phyloP scores from a whole-genome alignment of 2,113 vertebrate species.

The Miniopterus natalensis region DNA sequence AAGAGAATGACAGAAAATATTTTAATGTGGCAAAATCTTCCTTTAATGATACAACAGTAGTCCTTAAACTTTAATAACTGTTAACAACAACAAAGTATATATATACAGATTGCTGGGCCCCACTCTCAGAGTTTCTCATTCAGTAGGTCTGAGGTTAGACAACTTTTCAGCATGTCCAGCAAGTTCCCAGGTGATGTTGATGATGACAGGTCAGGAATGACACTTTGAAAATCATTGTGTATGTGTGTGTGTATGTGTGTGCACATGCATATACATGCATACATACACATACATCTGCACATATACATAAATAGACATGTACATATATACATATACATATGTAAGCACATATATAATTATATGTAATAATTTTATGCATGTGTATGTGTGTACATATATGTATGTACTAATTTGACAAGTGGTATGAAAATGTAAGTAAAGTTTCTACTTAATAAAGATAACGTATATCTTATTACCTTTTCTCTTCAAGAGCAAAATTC shows the following conservation, averaged over 20 bases:
- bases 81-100: neutral
- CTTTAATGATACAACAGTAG: neutral
- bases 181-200: neutral
- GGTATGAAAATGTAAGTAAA: conserved; percentile 2
- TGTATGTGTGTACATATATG: neutral
- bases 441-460: neutral
- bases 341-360: neutral
- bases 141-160: neutral
- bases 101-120: neutral
- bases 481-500: neutral
- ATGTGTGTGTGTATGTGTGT: neutral
- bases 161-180: neutral
- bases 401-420: neutral
- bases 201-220: neutral
- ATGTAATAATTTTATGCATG: neutral
- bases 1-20: conserved; percentile 16
- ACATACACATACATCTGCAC: neutral
- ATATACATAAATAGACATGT: neutral
- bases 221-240: neutral
- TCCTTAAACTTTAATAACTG: neutral
- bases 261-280: neutral
- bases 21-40: neutral
- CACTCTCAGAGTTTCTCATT: neutral
- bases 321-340: neutral
- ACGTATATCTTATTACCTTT: neutral